phyloP scores from a whole-genome alignment of 2,113 vertebrate species.

The Tympanuchus pallidicinctus region DNA sequence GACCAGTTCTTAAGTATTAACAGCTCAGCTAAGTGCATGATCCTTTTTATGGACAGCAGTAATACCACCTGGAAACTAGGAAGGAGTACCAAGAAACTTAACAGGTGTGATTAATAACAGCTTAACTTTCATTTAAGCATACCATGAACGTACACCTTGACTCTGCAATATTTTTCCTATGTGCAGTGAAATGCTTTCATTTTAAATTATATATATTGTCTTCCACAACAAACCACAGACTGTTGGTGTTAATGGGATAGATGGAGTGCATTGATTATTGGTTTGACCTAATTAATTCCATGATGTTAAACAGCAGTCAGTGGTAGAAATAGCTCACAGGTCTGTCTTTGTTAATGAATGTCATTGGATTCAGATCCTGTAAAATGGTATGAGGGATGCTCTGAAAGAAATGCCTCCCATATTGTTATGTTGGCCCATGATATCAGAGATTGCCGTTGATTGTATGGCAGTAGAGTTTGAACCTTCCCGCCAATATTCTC shows the following conservation, averaged over 20 bases:
- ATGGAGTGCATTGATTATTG: slow-evolving; percentile 39
- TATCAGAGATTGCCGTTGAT: background rate
- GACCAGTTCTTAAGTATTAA: background rate
- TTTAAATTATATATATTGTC: background rate
- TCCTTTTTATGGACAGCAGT: background rate
- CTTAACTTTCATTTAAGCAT: background rate
- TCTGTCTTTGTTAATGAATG: background rate
- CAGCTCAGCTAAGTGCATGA: background rate
- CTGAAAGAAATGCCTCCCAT: background rate
- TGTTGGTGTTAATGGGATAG: background rate
- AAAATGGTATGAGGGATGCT: background rate
- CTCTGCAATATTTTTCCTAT: background rate
- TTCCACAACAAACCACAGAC: background rate
- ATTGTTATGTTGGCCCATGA: background rate
- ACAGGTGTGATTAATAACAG: background rate
- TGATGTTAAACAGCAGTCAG: background rate
- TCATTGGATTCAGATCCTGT: background rate
- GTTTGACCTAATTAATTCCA: slow-evolving; percentile 54
- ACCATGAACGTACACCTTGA: background rate
- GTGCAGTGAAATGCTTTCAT: background rate
- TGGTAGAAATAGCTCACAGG: background rate
- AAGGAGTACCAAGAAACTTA: background rate
- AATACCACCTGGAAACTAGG: background rate
- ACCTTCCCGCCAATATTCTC: background rate
- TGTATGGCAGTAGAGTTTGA: background rate